These are phyloP conservation scores for Helleia helle DNA, from an alignment of 2,888 invertebrate species.

Conservation along the genomic window DNA sequence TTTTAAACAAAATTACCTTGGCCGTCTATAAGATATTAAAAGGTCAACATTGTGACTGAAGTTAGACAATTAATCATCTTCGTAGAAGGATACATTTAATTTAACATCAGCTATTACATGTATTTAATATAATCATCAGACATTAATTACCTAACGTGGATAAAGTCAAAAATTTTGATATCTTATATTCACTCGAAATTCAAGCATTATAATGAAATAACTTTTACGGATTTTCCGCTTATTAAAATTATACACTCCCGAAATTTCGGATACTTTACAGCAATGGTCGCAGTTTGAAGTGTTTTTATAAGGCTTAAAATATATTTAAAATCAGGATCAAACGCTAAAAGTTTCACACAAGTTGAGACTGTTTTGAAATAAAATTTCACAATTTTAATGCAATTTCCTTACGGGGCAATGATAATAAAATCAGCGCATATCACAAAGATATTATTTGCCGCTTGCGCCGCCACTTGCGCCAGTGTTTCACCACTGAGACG, in stretches of 20 bases:
- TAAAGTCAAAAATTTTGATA: too few relatives aligned
- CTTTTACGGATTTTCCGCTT: too few relatives aligned
- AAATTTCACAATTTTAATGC: conserved; percentile 13
- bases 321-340: too few relatives aligned
- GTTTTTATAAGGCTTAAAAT: too few relatives aligned
- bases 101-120: neutral
- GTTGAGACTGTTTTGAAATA: conserved; percentile 6
- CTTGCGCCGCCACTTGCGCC: conserved; percentile 20
- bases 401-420: conserved; percentile 24
- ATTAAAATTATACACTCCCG: too few relatives aligned
- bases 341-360: too few relatives aligned
- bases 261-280: too few relatives aligned
- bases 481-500: conserved; percentile 31
- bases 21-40: conserved; percentile 4
- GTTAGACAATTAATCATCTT: neutral
- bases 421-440: conserved; percentile 24
- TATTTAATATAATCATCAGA: neutral
- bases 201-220: too few relatives aligned
- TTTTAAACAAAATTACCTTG: too few relatives aligned
- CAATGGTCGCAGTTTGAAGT: too few relatives aligned
- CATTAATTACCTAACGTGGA: conserved; percentile 1
- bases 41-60: conserved; percentile 1
- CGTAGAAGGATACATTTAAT: conserved; percentile 1
- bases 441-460: conserved; percentile 20
- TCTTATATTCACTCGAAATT: too few relatives aligned